phyloP scores from a whole-genome alignment of 2,797 vertebrate species.

The Allobates femoralis region DNA sequence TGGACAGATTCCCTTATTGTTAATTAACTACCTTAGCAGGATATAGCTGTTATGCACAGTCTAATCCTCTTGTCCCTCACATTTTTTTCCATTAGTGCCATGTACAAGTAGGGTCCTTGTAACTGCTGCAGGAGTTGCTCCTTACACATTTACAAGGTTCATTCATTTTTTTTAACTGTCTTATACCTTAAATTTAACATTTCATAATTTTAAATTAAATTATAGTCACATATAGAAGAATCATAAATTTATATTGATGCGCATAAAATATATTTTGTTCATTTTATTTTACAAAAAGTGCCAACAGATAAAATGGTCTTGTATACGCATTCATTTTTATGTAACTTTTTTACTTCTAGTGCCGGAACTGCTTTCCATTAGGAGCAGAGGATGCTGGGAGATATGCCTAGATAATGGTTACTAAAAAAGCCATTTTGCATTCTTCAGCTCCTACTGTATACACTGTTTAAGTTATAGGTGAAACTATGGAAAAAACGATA shows the following conservation, averaged over 20 bases:
- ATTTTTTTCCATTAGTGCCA: conserved; percentile 59
- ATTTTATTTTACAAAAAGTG: not conserved
- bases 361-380: not conserved
- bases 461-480: no score
- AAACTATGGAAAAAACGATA: not conserved
- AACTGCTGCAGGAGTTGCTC: conserved; percentile 20
- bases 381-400: not conserved
- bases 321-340: not conserved
- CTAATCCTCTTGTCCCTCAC: conserved; percentile 61
- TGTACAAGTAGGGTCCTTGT: conserved; percentile 47
- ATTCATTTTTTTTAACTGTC: not conserved
- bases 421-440: no score
- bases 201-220: not conserved
- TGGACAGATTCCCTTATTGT: conserved; percentile 70
- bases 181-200: not conserved
- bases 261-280: not conserved
- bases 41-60: conserved; percentile 63
- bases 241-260: not conserved
- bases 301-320: not conserved
- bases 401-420: not conserved
- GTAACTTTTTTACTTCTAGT: not conserved
- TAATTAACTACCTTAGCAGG: conserved; percentile 73
- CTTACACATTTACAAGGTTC: conserved; percentile 27
- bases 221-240: not conserved
- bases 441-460: no score